Evolutionary conservation across 2,888 invertebrate genomes (phyloP), one percentile per base, ranked within the genome.

Genomic region (Proisotoma minuta): DNA sequence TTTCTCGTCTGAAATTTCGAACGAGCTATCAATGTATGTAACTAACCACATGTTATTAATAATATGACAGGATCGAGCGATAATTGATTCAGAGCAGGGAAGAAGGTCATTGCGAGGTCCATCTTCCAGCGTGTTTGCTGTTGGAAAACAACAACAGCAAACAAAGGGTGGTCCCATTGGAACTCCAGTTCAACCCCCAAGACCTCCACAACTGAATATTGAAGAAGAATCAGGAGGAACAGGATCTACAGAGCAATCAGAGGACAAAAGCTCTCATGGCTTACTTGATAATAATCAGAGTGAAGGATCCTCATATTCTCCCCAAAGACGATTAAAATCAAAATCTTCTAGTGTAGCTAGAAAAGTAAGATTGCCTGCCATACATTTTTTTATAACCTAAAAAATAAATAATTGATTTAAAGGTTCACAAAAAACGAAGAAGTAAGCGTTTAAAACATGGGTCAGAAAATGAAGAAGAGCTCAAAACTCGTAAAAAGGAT

Each of bases 231-330:
- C 34, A 8, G 49, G 49, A 49, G 24, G 3, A 23, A 12, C 49
- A 49, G 12, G 28, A 18, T 56, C 56, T 39, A 24, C 29, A 10
- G 28, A 51, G 23, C 26, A 51, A 8, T 51, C 51, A 27, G 43
- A 43, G 12, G 56, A 47, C 2, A 56, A 47, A 47, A 24, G 27
- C 26, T 56, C 47, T 23, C 4, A 3, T 3, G 23, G 49, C 23
- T 22, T 23, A 12, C 26, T 49, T 5, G 8, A 10, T 34, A 23
- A 22, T 12, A n/a, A 4, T 5, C 22, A 20, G 3, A 49, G 49
- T 49, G 49, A 24, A n/a, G 43, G 43, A 43, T 43, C 43, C 43
- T 43, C 43, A 5, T 43, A 43, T n/a, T 49, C 26, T 24, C 49
- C 49, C n/a, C 20, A 49, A 24, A 20, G 43, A 43, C 43, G 43